Conservation (phyloP, 2,888 invertebrate genomes). For the Temnothorax unifasciatus region DNA sequence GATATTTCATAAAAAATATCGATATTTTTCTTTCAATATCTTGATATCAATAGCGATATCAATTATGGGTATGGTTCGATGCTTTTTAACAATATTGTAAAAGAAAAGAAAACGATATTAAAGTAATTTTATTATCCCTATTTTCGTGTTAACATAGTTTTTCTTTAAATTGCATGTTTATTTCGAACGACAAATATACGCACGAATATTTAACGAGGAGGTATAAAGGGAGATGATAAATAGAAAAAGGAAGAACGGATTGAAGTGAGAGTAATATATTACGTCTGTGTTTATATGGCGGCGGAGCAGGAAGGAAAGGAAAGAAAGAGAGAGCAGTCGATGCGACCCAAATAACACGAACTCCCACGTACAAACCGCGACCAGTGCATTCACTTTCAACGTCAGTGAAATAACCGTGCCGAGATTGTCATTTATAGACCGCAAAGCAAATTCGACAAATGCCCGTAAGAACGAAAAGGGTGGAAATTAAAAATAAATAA, state of each 20-base stretch:
- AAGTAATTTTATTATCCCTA: not conserved
- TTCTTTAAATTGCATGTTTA: not conserved
- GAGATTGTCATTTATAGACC: conserved; percentile 60
- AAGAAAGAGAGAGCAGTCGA: conserved; percentile 66
- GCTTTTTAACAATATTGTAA: not conserved
- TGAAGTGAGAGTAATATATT: conserved; percentile 32
- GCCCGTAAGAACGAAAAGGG: not conserved
- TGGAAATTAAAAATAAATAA: not conserved
- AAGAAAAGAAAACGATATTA: not conserved
- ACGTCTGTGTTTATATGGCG: conserved; percentile 29
- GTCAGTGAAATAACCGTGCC: conserved; percentile 57
- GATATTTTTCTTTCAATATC: not conserved
- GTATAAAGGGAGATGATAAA: conserved; percentile 2
- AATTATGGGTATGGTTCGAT: not conserved
- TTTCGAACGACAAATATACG: not conserved
- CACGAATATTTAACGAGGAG: not conserved
- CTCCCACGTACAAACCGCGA: conserved; percentile 70
- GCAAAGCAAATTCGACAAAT: not conserved
- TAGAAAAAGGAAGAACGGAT: conserved; percentile 43
- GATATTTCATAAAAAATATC: conserved; percentile 16
- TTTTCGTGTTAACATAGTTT: not conserved
- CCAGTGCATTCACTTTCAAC: conserved; percentile 60
- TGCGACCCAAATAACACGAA: conserved; percentile 77
- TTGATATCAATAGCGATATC: not conserved
- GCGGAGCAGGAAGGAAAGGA: conserved; percentile 45